Evolutionary conservation across 2,888 invertebrate species (phyloP).

Genomic region (Polydrusus cervinus): DNA sequence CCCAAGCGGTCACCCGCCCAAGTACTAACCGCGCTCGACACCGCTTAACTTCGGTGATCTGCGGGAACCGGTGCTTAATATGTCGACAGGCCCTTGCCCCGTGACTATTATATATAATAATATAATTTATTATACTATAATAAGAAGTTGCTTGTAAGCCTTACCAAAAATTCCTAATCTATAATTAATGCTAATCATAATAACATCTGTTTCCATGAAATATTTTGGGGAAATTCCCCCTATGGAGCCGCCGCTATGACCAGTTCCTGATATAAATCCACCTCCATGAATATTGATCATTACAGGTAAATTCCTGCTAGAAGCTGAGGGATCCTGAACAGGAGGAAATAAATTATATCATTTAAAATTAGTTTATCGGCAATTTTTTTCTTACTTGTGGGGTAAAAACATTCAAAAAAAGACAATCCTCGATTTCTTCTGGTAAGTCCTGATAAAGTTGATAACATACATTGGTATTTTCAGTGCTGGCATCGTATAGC

Average conservation of each 20-base stretch:
- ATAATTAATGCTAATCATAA: conserved; percentile 59
- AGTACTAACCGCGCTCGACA: too few species aligned
- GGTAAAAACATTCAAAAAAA: conserved; percentile 45
- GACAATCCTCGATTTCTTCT: conserved; percentile 46
- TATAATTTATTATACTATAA: neutral
- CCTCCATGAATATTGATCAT: conserved; percentile 61
- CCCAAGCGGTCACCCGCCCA: too few species aligned
- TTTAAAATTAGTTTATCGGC: neutral
- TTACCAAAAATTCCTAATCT: conserved; percentile 59
- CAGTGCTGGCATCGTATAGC: conserved; percentile 36
- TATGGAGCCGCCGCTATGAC: neutral
- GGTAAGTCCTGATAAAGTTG: conserved; percentile 33
- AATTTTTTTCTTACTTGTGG: conserved; percentile 40
- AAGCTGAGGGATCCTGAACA: conserved; percentile 40
- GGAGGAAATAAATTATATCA: neutral
- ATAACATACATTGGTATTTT: conserved; percentile 37
- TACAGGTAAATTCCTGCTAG: conserved; percentile 55
- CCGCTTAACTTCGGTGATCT: too few species aligned
- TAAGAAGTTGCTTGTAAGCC: neutral
- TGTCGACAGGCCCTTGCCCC: too few species aligned
- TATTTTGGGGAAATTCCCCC: conserved; percentile 52
- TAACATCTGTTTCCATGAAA: conserved; percentile 56
- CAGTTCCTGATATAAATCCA: conserved; percentile 40
- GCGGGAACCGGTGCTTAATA: too few species aligned
- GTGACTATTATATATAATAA: too few species aligned